Base-by-base conservation (phyloP, 2,113 vertebrate species). In the Ictalurus punctatus region DNA sequence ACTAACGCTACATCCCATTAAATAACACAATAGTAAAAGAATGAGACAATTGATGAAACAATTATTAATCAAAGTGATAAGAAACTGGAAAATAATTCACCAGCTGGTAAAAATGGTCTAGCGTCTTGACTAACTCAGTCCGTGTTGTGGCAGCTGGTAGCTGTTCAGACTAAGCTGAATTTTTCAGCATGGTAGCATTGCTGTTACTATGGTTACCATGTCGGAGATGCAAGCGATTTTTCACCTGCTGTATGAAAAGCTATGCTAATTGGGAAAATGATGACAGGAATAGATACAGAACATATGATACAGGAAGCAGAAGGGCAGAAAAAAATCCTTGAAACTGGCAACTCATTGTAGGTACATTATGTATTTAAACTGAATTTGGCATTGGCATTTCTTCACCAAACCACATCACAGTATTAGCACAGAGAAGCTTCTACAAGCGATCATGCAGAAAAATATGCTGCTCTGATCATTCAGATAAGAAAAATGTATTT, bases 211-310 rank as follows among this genome's bases (percentile, higher is more conserved):
- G 56, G 56, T 40, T 61, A 83, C 81, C 30, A 61, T 10, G 5
- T 2, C 1, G 40, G 30, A 61, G 81, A 58, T 19, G 34, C n/a
- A 83, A 61, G 19, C 30, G 1, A 83, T 83, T 83, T 83, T 83
- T 83, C 30, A 83, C 81, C 81, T 61, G 81, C 56, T 83, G 16
- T 83, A 83, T 83, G 9, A 83, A 83, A 83, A 83, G 19, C n/a
- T 83, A 61, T 61, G 56, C 56, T 61, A 83, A 61, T 61, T 83
- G 81, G 54, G 54, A 83, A 83, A 61, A 61, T 61, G 7, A 83
- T 83, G 81, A 83, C 56, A 48, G 44, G 44, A 48, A 48, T 48
- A 48, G 44, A 48, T 48, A 48, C 44, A 48, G 4, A 44, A 6
- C 40, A 83, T 61, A 83, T 61, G 78, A 80, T 80, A 52, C 5